phyloP scores from a whole-genome alignment of 2,113 vertebrate genomes.

The Pseudorectes ferrugineus region DNA sequence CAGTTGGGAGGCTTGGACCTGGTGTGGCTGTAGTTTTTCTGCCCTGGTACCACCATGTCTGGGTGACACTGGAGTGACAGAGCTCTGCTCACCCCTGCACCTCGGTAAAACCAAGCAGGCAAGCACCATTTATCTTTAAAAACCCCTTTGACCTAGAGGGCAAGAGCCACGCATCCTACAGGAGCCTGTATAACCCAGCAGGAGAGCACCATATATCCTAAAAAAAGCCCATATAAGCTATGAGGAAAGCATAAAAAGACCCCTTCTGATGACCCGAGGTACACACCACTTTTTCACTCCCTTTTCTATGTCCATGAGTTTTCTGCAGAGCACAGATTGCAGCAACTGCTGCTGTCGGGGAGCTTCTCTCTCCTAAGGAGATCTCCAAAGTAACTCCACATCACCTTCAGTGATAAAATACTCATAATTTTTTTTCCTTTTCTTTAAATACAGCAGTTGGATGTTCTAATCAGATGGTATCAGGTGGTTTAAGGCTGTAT shows the following conservation, averaged over 20 bases:
- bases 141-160: rapidly evolving
- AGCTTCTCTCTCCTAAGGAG: not conserved
- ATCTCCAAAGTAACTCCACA: not conserved
- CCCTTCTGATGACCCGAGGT: rapidly evolving
- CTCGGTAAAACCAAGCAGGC: rapidly evolving
- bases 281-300: not conserved
- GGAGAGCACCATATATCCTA: not conserved
- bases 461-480: not conserved
- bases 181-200: not conserved
- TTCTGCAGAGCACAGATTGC: not conserved
- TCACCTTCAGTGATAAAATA: not conserved
- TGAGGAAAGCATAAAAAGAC: not conserved
- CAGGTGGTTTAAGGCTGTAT: not conserved
- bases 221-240: not conserved
- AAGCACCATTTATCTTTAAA: not conserved
- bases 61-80: not conserved
- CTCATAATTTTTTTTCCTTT: rapidly evolving
- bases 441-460: not conserved
- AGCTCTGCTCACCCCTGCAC: not conserved
- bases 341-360: not conserved
- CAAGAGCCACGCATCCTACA: not conserved
- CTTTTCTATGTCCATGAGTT: rapidly evolving
- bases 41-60: not conserved
- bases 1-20: not conserved
- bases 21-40: not conserved